Base-by-base conservation (phyloP, 2,113 vertebrate species). In the Gasterosteus nipponicus region DNA sequence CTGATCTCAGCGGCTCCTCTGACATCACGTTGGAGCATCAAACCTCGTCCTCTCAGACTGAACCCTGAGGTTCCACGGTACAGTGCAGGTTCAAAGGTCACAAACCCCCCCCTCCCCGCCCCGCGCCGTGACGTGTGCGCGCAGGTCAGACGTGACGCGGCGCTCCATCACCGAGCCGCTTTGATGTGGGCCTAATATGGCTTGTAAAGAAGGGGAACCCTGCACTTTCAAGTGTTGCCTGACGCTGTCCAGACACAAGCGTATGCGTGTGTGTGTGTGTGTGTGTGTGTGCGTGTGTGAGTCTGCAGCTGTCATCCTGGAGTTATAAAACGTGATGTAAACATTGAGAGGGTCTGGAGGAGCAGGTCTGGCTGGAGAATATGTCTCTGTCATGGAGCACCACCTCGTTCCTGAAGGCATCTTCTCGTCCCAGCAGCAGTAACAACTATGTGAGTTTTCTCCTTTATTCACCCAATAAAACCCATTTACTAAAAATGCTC, bases 191-290 rank as follows among this genome's bases (percentile, higher is more conserved):
- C 75, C 90, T 92, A 91, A 93, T 90, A 91, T 75, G 85, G 89
- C 89, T 88, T 89, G 90, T 93, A 91, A 94, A 93, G 35, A 89
- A 81, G 80, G 75, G 84, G 83, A 79, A 86, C 91, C 80, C 86
- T 87, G 87, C 85, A 90, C 92, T 94, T 93, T 93, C 86, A 94
- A 93, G 94, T 94, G 90, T 87, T 80, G 82, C 60, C 87, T 93
- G 92, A 94, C 61, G 72, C 79, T 92, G 82, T 89, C 89, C 92
- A 94, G 94, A 93, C 77, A 56, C 77, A 10, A 49, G 53, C 33
- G 60, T 69, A 63, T 80, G 46, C 59, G 68, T 60, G 72, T 69
- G 82, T 80, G 76, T 81, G 66, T 69, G 69, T 61, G 67, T 75
- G 67, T 69, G 70, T 66, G 60, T 67, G 61, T 57, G 66, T 65